Percentiles rank a stretch among this genome's conserved stretches.
Conservation (phyloP, 2,888 invertebrate species). For the Drosophila stalkeri region DNA sequence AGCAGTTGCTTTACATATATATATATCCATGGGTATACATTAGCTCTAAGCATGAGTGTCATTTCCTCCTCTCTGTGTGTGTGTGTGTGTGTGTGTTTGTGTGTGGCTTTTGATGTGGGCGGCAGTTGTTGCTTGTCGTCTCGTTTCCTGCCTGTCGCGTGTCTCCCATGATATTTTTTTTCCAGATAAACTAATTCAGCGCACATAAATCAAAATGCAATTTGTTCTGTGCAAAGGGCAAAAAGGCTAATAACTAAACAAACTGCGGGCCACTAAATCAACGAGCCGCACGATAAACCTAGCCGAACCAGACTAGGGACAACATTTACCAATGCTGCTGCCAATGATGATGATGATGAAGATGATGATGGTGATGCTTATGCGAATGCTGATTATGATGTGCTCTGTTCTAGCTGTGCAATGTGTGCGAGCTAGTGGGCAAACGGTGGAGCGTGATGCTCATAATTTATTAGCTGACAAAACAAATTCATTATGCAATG, state of each 20-base stretch:
- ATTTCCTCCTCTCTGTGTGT: conserved; percentile 43
- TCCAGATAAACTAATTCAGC: conserved; percentile 67
- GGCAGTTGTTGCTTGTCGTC: conserved; percentile 63
- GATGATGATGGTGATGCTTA: conserved; percentile 49
- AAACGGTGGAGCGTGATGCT: conserved; percentile 67
- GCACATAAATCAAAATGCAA: conserved; percentile 82
- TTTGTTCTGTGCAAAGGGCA: conserved; percentile 79
- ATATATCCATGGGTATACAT: conserved; percentile 5
- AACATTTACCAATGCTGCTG: conserved; percentile 54
- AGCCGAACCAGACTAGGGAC: conserved; percentile 37
- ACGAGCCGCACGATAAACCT: conserved; percentile 65
- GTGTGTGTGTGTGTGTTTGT: not conserved
- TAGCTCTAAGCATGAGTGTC: conserved; percentile 40
- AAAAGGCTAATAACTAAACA: conserved; percentile 79
- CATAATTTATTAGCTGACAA: conserved; percentile 81
- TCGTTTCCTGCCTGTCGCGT: conserved; percentile 68
- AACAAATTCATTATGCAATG: conserved; percentile 82
- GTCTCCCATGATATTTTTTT: conserved; percentile 38
- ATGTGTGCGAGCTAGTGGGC: conserved; percentile 41
- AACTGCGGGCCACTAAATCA: conserved; percentile 80
- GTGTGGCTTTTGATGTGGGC: conserved; percentile 54
- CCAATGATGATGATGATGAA: conserved; percentile 35
- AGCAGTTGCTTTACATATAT: conserved; percentile 7
- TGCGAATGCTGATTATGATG: conserved; percentile 72
- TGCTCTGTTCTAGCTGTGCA: conserved; percentile 27